Conservation (phyloP, 1,140 invertebrate species). For the Microplitis mediator region DNA sequence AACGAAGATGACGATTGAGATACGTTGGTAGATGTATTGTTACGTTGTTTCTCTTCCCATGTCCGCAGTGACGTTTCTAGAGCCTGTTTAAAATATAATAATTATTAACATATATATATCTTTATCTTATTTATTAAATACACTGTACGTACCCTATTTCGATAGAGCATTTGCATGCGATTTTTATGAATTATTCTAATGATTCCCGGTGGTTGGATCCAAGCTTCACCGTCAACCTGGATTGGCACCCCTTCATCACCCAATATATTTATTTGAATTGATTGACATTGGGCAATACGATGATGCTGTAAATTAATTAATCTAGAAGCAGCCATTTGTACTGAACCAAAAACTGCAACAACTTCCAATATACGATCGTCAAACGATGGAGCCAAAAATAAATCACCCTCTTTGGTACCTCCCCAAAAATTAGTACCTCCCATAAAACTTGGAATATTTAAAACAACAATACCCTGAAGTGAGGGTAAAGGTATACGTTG, state of each 20-base stretch:
- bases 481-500: constrained; percentile 90
- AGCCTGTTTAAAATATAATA: constrained; percentile 60
- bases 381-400: constrained; percentile 86
- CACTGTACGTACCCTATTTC: constrained; percentile 74
- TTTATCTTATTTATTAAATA: constrained; percentile 2
- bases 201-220: constrained; percentile 96
- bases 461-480: constrained; percentile 93
- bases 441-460: constrained; percentile 97
- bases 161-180: constrained; percentile 91
- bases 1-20: constrained; percentile 50
- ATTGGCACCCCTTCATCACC: constrained; percentile 87
- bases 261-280: constrained; percentile 93
- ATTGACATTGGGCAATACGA: constrained; percentile 94
- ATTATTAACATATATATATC: constrained; percentile 14
- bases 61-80: constrained; percentile 87
- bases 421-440: constrained; percentile 99
- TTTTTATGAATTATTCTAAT: constrained; percentile 97
- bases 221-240: constrained; percentile 97
- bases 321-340: constrained; percentile 95
- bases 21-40: constrained; percentile 57
- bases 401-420: constrained; percentile 84
- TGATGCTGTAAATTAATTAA: constrained; percentile 95
- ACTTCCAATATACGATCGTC: constrained; percentile 95
- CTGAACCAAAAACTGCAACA: constrained; percentile 94
- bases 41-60: constrained; percentile 93